Base-by-base conservation (phyloP, 2,888 invertebrate genomes). In the Melinaea menophilus region DNA sequence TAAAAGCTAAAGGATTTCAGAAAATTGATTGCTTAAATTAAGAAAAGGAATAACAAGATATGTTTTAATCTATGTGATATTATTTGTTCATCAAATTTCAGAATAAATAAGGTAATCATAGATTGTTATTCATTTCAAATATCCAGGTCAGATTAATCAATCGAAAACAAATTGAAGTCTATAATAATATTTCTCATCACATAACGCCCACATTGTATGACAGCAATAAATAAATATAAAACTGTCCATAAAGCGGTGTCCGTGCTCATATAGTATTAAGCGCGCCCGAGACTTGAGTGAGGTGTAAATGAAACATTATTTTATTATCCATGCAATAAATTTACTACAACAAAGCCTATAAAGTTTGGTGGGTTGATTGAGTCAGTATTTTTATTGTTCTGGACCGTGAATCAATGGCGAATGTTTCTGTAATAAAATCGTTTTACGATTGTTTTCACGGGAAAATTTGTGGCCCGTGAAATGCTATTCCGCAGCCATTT, bases 361-460 rank as follows among this genome's bases (percentile, higher is more conserved):
- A 90, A 90, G 82, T 84, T 81, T 76, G 78, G 84, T 79, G 82
- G 85, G 85, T 88, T 89, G 90, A 90, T 90, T 90, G 90, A 90
- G 90, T 86, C 86, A 87, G 90, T 88, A 88, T 88, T 90, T 90
- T 90, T 90, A 90, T 89, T 90, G 86, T 89, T 87, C 82, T 75
- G 83, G 82, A 77, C 81, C 82, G 85, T 85, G 90, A 90, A 90
- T 90, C 90, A 88, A 90, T 90, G 87, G 89, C 74, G 87, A 88
- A 89, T 89, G 90, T 88, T 88, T 80, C 80, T 83, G 89, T 85
- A 86, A 88, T 90, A 90, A 90, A 90, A 88, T 71, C 78, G 78
- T 83, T 88, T 90, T 90, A 90, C 86, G 89, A 88, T 88, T 89
- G 89, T 87, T 88, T 90, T 89, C 89, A 86, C 88, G 84, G 84